Percentiles rank a stretch among this genome's conserved stretches.
Conservation (phyloP, 2,113 vertebrate species). For the Cebus imitator region DNA sequence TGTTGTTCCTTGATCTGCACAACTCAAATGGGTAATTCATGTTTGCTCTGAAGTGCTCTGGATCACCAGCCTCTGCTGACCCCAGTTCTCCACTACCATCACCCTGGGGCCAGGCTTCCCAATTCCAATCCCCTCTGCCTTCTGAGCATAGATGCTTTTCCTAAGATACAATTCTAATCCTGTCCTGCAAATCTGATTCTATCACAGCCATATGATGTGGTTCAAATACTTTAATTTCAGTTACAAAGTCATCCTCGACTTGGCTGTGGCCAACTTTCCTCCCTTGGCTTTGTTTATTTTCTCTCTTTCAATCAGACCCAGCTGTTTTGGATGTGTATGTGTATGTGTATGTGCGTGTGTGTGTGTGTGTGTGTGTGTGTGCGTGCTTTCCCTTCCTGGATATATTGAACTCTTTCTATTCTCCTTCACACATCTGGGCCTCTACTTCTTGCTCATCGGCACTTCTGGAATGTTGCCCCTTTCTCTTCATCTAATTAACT, state of each 20-base stretch:
- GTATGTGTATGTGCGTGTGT: too few species aligned
- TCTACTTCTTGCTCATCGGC: background rate
- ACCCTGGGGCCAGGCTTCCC: background rate
- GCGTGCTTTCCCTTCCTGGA: background rate
- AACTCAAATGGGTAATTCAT: background rate
- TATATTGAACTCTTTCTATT: background rate
- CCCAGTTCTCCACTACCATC: background rate
- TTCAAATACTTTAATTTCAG: background rate
- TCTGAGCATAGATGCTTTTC: background rate
- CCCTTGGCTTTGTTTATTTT: background rate
- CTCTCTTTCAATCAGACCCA: background rate
- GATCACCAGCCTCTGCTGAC: background rate
- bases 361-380: too few species aligned
- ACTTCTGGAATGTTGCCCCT: background rate
- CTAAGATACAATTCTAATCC: background rate
- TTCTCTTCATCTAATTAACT: conserved; percentile 29
- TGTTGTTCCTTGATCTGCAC: background rate
- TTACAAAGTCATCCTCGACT: background rate
- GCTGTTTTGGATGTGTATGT: background rate
- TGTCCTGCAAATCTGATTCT: background rate
- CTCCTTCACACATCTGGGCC: background rate
- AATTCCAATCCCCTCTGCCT: background rate
- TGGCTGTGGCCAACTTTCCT: background rate
- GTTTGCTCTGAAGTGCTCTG: background rate
- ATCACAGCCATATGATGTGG: background rate